phyloP scores from a whole-genome alignment of 1,140 invertebrate genomes.

The Venustaconcha ellipsiformis region DNA sequence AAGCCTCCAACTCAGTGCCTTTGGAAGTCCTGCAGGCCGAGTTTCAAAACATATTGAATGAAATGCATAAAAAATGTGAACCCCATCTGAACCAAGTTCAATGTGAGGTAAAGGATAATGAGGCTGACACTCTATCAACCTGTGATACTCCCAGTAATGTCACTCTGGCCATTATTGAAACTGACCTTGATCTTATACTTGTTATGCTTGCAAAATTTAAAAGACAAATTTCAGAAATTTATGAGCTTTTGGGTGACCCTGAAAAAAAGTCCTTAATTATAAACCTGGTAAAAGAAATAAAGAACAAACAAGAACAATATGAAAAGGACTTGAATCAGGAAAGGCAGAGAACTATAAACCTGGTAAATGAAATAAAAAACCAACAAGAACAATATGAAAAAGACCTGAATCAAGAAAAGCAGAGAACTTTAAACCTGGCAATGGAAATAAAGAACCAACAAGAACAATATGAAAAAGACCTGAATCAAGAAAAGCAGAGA shows the following conservation, averaged over 20 bases:
- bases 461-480: slow-evolving; percentile 30
- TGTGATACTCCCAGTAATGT: background rate
- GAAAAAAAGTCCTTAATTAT: slow-evolving; percentile 37
- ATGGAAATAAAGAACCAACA: slow-evolving; percentile 16
- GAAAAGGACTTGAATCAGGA: slow-evolving; percentile 34
- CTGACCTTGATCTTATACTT: slow-evolving; percentile 6
- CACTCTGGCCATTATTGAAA: slow-evolving; percentile 22
- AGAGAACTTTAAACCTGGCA: slow-evolving; percentile 41
- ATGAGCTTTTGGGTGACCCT: slow-evolving; percentile 39
- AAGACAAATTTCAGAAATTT: slow-evolving; percentile 36
- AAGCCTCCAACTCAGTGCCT: too few species aligned
- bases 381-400: slow-evolving; percentile 29
- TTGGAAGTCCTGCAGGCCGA: too few species aligned
- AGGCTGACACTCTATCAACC: too few species aligned
- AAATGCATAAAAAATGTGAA: too few species aligned
- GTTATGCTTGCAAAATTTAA: slow-evolving; percentile 22
- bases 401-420: slow-evolving; percentile 33
- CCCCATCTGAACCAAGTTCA: too few species aligned
- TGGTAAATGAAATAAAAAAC: slow-evolving; percentile 30
- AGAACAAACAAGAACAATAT: slow-evolving; percentile 22
- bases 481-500: slow-evolving; percentile 36
- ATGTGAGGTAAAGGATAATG: too few species aligned
- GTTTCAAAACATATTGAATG: too few species aligned
- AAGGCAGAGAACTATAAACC: slow-evolving; percentile 39
- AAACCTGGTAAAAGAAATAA: slow-evolving; percentile 36